Evolutionary conservation across 2,113 vertebrate species (phyloP).

Genomic region (Oryzias celebensis): DNA sequence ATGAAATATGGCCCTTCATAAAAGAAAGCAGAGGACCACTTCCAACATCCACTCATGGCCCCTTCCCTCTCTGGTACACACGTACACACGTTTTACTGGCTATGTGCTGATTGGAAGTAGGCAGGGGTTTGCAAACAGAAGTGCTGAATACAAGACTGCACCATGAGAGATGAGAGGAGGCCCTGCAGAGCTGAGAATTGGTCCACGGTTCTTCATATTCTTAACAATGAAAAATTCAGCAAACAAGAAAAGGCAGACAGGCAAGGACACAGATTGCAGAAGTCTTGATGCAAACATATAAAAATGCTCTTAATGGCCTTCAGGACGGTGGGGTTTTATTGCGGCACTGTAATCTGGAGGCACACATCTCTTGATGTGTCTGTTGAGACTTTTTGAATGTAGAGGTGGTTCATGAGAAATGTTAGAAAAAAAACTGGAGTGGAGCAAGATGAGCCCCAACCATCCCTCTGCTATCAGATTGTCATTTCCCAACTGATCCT

Average conservation of each 20-base stretch:
- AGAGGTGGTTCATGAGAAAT: neutral
- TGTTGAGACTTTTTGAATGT: conserved; percentile 36
- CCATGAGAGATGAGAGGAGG: conserved; percentile 50
- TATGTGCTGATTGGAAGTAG: conserved; percentile 52
- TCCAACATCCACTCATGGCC: conserved; percentile 22
- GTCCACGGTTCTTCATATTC: conserved; percentile 47
- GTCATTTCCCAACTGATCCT: conserved; percentile 62
- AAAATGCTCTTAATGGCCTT: conserved; percentile 26
- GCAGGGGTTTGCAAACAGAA: conserved; percentile 61
- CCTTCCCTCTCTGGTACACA: conserved; percentile 2
- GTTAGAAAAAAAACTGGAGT: conserved; percentile 5
- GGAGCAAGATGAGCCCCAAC: conserved; percentile 32
- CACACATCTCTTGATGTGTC: conserved; percentile 8
- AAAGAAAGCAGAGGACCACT: conserved; percentile 22
- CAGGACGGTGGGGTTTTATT: conserved; percentile 25
- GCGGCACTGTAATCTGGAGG: conserved; percentile 23
- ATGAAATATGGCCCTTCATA: conserved; percentile 44
- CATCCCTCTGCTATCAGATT: conserved; percentile 47
- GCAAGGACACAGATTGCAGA: conserved; percentile 23
- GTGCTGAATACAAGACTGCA: conserved; percentile 43
- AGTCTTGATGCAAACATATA: conserved; percentile 30
- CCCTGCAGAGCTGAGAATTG: conserved; percentile 58
- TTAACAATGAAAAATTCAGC: conserved; percentile 45
- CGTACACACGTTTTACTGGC: conserved; percentile 22
- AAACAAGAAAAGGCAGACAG: conserved; percentile 18